Evolutionary conservation across 2,888 invertebrate genomes (phyloP).

Genomic region (Drosophila mayaguana): DNA sequence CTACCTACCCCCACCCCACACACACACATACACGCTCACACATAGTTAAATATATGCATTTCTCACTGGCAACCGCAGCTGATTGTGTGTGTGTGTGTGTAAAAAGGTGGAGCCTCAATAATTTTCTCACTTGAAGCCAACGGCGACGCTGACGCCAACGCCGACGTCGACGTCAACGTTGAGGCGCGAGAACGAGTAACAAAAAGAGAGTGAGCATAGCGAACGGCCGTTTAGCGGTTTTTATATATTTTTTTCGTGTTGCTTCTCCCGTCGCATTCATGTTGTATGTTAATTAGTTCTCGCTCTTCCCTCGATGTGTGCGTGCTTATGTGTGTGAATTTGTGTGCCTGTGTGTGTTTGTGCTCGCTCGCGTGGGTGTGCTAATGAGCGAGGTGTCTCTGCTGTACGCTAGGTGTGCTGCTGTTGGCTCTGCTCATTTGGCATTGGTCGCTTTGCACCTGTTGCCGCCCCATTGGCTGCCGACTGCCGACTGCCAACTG

Average conservation of each 20-base stretch:
- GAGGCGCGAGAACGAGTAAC: constrained; percentile 42
- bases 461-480: constrained; percentile 71
- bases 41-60: constrained; percentile 24
- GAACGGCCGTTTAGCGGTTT: constrained; percentile 43
- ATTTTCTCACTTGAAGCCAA: constrained; percentile 70
- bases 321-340: constrained; percentile 16
- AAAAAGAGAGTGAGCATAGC: constrained; percentile 35
- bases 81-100: constrained; percentile 35
- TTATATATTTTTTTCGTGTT: constrained; percentile 35
- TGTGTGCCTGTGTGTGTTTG: constrained; percentile 18
- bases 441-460: constrained; percentile 72
- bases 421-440: constrained; percentile 32
- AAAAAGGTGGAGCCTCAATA: constrained; percentile 79
- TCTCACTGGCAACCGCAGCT: constrained; percentile 47
- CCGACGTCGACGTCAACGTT: constrained; percentile 23
- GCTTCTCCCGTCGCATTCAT: constrained; percentile 50
- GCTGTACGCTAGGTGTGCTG: constrained; percentile 56
- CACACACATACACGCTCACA: constrained; percentile 26
- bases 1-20: constrained; percentile 20
- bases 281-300: constrained; percentile 77
- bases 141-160: constrained; percentile 32
- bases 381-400: constrained; percentile 71
- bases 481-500: constrained; percentile 1
- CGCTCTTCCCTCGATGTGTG: constrained; percentile 47
- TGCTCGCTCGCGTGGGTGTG: constrained; percentile 59